A percentile compares a stretch with the other conserved stretches of the same genome.
Evolutionary conservation across 64 coral and sea anemone genomes (phyloP).

Genomic region (Dendrophyllia cribrosa): DNA sequence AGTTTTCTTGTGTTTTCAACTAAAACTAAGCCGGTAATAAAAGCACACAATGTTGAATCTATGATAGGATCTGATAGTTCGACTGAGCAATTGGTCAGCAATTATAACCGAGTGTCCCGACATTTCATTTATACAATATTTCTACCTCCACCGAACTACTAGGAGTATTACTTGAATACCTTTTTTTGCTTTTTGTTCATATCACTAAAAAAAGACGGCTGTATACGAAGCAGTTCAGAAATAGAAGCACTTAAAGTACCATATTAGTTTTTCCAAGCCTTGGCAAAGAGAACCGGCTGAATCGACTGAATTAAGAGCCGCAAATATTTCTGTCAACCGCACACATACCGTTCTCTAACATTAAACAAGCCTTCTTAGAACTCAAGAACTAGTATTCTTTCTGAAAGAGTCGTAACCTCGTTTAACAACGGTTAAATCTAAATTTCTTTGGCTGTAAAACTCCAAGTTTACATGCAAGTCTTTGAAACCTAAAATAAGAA

Average conservation of each 20-base stretch:
- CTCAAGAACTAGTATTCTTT: background rate
- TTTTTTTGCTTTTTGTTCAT: too few species aligned
- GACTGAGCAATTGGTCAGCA: too few species aligned
- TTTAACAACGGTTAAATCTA: too few species aligned
- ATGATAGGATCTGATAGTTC: background rate
- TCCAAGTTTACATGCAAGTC: background rate
- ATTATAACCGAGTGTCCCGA: too few species aligned
- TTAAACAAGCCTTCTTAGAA: background rate
- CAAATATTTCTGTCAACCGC: constrained; percentile 37
- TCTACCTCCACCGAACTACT: too few species aligned
- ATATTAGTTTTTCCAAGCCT: background rate
- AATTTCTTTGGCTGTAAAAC: background rate
- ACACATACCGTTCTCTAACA: constrained; percentile 4
- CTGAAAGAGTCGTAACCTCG: background rate
- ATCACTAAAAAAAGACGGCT: too few species aligned
- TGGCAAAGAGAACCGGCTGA: background rate
- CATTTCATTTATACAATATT: too few species aligned
- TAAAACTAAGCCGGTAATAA: background rate
- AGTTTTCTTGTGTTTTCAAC: background rate
- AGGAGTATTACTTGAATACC: too few species aligned
- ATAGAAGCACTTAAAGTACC: too few species aligned
- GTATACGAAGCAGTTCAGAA: too few species aligned
- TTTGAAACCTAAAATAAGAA: background rate
- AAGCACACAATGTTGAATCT: background rate
- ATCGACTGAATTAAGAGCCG: background rate